Conservation (phyloP, 2,797 vertebrate species). For the Huso huso region DNA sequence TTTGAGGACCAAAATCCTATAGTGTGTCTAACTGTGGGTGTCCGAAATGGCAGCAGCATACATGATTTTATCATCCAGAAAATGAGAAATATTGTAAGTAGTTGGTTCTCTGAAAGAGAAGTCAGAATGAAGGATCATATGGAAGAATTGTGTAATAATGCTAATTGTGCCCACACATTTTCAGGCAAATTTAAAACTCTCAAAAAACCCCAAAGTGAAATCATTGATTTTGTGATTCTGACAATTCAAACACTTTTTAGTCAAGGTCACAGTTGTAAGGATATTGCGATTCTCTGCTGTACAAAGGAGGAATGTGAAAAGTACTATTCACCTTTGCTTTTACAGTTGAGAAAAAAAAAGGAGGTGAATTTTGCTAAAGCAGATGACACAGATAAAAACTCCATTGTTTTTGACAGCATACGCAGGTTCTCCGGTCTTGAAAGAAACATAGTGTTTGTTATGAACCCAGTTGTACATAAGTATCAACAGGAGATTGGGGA, state of each 20-base stretch:
- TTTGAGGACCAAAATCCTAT: constrained; percentile 4
- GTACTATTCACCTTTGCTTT: not conserved
- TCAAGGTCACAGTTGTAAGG: constrained; percentile 3
- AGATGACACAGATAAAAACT: not conserved
- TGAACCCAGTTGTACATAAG: not conserved
- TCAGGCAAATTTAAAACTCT: not conserved
- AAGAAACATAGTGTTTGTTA: constrained; percentile 19
- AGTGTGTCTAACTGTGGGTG: constrained; percentile 23
- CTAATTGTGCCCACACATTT: not conserved
- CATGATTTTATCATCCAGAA: accelerated
- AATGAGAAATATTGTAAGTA: not conserved
- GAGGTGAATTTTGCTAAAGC: not conserved
- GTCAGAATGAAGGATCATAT: not conserved
- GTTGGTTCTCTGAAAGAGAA: not conserved
- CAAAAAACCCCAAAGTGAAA: not conserved
- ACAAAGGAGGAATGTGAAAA: not conserved
- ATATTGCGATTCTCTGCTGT: constrained; percentile 13
- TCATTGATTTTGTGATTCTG: not conserved
- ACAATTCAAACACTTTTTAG: not conserved
- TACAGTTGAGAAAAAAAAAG: not conserved
- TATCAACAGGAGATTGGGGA: too few relatives aligned
- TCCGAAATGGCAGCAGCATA: constrained; percentile 34
- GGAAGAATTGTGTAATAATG: constrained; percentile 15
- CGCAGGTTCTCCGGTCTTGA: constrained; percentile 22
- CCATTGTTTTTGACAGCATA: constrained; percentile 14